A percentile compares a stretch with the other conserved stretches of the same genome.
phyloP scores from a whole-genome alignment of 2,113 vertebrate species.

The Paratilapia polleni region DNA sequence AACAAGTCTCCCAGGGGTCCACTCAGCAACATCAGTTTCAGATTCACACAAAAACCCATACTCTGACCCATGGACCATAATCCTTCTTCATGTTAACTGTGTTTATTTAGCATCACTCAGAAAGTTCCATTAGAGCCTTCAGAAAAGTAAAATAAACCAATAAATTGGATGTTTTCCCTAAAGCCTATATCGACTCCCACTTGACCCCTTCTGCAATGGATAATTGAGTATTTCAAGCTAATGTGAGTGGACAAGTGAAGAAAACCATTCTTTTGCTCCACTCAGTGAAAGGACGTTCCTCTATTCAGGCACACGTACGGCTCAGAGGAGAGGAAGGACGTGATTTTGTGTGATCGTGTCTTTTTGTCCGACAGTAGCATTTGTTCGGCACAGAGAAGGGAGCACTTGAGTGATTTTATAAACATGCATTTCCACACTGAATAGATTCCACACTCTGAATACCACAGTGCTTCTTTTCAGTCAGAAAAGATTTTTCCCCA shows the following conservation, averaged over 20 bases:
- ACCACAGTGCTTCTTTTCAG: background rate
- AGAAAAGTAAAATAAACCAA: background rate
- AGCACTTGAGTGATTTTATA: conserved; percentile 17
- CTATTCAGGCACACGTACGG: conserved; percentile 34
- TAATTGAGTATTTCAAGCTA: conserved; percentile 62
- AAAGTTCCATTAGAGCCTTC: background rate
- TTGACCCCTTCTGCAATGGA: conserved; percentile 23
- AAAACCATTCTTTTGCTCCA: conserved; percentile 40
- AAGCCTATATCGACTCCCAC: conserved; percentile 30
- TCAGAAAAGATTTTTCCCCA: background rate
- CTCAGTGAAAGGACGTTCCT: conserved; percentile 33
- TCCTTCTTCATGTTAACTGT: background rate
- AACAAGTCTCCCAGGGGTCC: background rate
- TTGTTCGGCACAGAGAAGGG: background rate
- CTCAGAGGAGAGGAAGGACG: background rate
- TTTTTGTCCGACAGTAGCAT: conserved; percentile 20
- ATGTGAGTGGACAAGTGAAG: conserved; percentile 55
- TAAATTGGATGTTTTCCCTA: conserved; percentile 8
- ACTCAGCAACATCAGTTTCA: no score
- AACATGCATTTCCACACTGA: background rate
- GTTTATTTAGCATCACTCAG: background rate
- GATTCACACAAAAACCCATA: background rate
- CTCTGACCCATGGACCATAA: background rate
- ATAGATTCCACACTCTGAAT: background rate
- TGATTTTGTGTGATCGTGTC: conserved; percentile 42